These are phyloP conservation scores for Momotus momota DNA, from an alignment of 2,797 vertebrate species.

Conservation along the genomic window DNA sequence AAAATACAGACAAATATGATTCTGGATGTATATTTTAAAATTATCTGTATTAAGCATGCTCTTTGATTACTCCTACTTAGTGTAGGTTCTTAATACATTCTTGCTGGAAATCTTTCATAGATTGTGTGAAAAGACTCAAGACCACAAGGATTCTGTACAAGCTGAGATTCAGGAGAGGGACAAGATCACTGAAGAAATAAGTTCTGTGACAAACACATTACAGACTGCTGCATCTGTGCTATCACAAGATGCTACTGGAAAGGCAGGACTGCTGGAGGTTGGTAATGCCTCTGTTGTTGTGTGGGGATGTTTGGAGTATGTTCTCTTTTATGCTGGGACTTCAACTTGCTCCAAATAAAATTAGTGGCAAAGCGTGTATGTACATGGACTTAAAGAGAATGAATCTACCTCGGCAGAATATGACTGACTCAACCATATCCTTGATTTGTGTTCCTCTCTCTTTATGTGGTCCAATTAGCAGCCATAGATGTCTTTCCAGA, in stretches of 20 bases:
- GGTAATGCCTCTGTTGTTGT: neutral
- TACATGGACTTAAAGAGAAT: neutral
- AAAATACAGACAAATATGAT: neutral
- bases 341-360: neutral
- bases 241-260: constrained; percentile 61
- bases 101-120: constrained; percentile 54
- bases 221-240: constrained; percentile 55
- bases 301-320: neutral
- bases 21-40: neutral
- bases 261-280: constrained; percentile 85
- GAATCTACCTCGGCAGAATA: neutral
- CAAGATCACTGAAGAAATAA: constrained; percentile 83
- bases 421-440: neutral
- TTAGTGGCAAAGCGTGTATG: neutral
- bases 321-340: neutral
- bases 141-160: constrained; percentile 76
- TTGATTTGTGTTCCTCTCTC: neutral
- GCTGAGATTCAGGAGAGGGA: constrained; percentile 86
- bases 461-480: neutral
- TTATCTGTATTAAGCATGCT: neutral
- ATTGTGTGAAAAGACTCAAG: constrained; percentile 78
- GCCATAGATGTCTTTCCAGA: neutral
- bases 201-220: constrained; percentile 77
- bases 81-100: neutral
- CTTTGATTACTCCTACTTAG: neutral